These are phyloP conservation scores for Pachycephala philippinensis DNA, from an alignment of 2,113 vertebrate genomes.

Conservation along the genomic window DNA sequence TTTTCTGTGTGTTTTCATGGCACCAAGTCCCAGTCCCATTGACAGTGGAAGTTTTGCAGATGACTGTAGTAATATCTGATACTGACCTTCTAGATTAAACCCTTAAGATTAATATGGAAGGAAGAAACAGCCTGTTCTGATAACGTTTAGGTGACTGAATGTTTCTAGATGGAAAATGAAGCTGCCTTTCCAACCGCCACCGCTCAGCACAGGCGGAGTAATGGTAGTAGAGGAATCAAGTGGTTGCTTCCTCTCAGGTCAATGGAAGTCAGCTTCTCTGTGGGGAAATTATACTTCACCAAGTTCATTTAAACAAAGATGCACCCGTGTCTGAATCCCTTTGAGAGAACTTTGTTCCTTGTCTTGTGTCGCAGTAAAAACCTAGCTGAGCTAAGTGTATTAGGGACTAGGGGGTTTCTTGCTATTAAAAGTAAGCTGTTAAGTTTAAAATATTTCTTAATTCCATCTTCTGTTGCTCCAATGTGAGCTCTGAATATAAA, in stretches of 20 bases:
- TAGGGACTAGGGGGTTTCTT: neutral
- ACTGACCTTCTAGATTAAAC: neutral
- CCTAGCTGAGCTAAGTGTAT: neutral
- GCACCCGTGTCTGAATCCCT: neutral
- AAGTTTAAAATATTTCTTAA: neutral
- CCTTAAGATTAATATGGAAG: neutral
- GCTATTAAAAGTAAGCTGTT: neutral
- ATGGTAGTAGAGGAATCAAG: neutral
- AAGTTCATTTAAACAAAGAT: neutral
- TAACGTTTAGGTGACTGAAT: neutral
- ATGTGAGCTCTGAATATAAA: neutral
- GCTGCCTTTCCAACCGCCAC: accelerated
- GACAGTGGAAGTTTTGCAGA: neutral
- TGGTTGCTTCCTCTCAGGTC: neutral
- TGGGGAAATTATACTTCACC: neutral
- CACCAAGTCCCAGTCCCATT: neutral
- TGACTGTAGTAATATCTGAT: neutral
- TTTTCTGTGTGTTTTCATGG: neutral
- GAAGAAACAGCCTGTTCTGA: neutral
- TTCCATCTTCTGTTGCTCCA: neutral
- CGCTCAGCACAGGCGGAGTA: neutral
- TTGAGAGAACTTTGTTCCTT: neutral
- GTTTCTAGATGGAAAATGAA: neutral
- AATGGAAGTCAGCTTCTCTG: neutral
- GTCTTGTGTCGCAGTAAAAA: neutral